Evolutionary conservation across 2,113 vertebrate genomes (phyloP).

Genomic region (Nettapus auritus): DNA sequence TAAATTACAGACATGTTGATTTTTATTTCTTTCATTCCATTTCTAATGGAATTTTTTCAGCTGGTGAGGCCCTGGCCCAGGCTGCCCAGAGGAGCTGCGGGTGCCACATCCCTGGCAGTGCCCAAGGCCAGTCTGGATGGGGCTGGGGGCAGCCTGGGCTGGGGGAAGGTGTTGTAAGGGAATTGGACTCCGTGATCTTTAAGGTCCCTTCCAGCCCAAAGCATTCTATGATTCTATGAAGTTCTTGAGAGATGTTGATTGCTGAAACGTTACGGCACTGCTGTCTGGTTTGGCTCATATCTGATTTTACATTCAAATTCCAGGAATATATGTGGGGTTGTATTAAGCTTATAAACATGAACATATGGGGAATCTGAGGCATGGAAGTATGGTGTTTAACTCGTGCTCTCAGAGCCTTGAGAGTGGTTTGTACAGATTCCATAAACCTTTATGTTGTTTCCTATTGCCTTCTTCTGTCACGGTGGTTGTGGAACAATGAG

Average conservation of each 20-base stretch:
- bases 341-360: neutral
- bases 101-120: neutral
- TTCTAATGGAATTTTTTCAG: neutral
- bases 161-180: neutral
- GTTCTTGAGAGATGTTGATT: neutral
- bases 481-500: neutral
- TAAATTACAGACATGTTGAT: rapidly evolving
- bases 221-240: neutral
- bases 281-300: neutral
- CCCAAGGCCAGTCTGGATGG: neutral
- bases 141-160: neutral
- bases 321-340: rapidly evolving
- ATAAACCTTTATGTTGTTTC: neutral
- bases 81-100: neutral
- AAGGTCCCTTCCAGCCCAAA: neutral
- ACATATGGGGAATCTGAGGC: neutral
- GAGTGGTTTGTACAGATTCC: neutral
- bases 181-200: neutral
- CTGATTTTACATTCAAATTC: neutral
- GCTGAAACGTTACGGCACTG: neutral
- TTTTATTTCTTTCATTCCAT: neutral
- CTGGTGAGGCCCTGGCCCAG: neutral
- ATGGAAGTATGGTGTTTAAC: neutral
- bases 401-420: rapidly evolving
- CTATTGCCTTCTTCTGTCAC: neutral